Evolutionary conservation across 2,888 invertebrate genomes (phyloP), one percentile per base, ranked within the genome.

Genomic region (Phanerotoma sp.): DNA sequence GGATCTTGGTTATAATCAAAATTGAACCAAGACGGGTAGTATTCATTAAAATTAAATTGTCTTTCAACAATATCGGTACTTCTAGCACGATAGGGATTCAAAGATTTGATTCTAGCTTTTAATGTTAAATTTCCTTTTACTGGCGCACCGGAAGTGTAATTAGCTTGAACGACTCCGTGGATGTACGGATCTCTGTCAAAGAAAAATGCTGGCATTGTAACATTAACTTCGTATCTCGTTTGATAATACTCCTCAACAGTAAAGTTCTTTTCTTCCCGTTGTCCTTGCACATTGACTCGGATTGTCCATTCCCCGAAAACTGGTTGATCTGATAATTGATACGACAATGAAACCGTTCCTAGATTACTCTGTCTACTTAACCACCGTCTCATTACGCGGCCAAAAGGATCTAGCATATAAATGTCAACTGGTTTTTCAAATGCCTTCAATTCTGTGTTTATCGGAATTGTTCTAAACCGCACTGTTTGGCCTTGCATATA

Each of bases 231-330:
- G 74, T 92, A 96, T 65, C 95, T 83, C 0, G 95, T 94, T 77
- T 94, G 94, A 77, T 95, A 96, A 79, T 95, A 96, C 80, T 96
- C 96, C 74, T 96, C 94, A 0, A 97, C 95, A 6, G 86, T 77
- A 78, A 96, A 96, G 50, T 84, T 84, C 33, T 90, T 84, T 74
- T 93, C 91, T 78, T 96, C 95, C 2, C 87, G 79, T 77, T 95
- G 94, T 0, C 92, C 91, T 72, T 93, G 89, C 0, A 95, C 96
- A 62, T 91, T 85, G 1, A 96, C 89, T 60, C 89, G 84, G 62
- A 97, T 88, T 40, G 85, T 87, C 96, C 96, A 97, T 71, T 91
- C 89, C 6, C 96, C 97, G 76, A 87, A 96, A 40, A 89, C 84
- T 0, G 96, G 95, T 74, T 95, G 95, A 77, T 94, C 93, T 0